phyloP scores from a whole-genome alignment of 2,113 vertebrate species.

The Bos indicus region DNA sequence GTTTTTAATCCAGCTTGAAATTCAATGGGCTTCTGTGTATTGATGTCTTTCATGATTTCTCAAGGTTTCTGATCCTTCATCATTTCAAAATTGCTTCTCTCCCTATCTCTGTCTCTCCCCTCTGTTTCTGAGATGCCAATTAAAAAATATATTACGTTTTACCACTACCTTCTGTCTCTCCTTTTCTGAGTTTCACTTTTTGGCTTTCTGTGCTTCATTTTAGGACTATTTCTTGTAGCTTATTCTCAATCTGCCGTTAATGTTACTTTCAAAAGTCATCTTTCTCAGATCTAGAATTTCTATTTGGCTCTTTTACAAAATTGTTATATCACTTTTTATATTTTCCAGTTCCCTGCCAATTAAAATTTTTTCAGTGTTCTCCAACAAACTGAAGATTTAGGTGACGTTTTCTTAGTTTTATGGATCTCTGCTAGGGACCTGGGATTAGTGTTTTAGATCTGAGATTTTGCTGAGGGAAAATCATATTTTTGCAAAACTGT shows the following conservation, averaged over 20 bases:
- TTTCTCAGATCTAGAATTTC: constrained; percentile 20
- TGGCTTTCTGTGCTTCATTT: background rate
- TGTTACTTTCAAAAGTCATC: background rate
- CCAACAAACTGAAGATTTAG: background rate
- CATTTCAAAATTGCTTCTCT: background rate
- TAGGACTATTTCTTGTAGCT: background rate
- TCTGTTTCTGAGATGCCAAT: background rate
- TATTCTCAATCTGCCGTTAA: background rate
- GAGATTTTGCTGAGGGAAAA: background rate
- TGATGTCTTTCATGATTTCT: background rate
- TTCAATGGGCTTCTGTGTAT: background rate
- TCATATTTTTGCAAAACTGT: background rate
- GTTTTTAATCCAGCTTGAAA: background rate
- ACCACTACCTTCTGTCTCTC: background rate
- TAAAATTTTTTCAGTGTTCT: background rate
- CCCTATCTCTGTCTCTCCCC: background rate
- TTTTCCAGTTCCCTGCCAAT: background rate
- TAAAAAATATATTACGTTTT: background rate
- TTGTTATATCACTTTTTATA: background rate
- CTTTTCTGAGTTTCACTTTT: background rate
- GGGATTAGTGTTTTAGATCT: background rate
- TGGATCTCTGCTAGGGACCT: background rate
- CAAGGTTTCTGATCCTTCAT: background rate
- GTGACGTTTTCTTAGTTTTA: background rate
- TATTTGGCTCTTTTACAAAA: background rate